These are phyloP conservation scores for Eufriesea mexicana DNA, from an alignment of 1,140 invertebrate species.

Conservation along the genomic window DNA sequence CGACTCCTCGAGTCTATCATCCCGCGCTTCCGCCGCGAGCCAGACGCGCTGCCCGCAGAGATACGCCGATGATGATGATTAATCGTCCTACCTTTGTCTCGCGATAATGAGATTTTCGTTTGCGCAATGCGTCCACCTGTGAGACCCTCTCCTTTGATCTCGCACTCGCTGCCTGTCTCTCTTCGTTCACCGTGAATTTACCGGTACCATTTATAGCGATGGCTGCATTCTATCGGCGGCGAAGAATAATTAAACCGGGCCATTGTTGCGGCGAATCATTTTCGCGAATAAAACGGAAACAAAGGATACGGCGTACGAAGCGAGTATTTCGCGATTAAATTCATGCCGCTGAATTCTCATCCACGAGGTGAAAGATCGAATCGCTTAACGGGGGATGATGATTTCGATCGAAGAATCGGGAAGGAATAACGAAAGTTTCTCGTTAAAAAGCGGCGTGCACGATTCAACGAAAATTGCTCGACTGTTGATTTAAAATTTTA, in stretches of 20 bases:
- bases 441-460: too few species aligned
- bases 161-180: not conserved
- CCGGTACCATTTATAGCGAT: not conserved
- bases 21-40: constrained; percentile 65
- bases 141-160: constrained; percentile 47
- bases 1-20: constrained; percentile 42
- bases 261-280: not conserved
- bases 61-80: constrained; percentile 72
- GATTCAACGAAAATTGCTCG: too few species aligned
- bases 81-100: constrained; percentile 75
- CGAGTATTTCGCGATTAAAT: too few species aligned
- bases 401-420: not conserved
- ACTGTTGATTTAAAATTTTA: too few species aligned
- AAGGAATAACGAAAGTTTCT: not conserved
- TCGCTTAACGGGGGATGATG: not conserved
- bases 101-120: constrained; percentile 76
- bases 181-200: not conserved
- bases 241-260: not conserved
- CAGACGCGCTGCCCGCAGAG: constrained; percentile 54
- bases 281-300: not conserved
- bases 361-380: not conserved
- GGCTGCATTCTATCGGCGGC: not conserved
- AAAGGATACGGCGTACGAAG: not conserved
- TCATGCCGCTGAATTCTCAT: not conserved
- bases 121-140: constrained; percentile 65